These are phyloP conservation scores for Calliopum simillimum DNA, from an alignment of 2,888 invertebrate genomes.

Conservation along the genomic window DNA sequence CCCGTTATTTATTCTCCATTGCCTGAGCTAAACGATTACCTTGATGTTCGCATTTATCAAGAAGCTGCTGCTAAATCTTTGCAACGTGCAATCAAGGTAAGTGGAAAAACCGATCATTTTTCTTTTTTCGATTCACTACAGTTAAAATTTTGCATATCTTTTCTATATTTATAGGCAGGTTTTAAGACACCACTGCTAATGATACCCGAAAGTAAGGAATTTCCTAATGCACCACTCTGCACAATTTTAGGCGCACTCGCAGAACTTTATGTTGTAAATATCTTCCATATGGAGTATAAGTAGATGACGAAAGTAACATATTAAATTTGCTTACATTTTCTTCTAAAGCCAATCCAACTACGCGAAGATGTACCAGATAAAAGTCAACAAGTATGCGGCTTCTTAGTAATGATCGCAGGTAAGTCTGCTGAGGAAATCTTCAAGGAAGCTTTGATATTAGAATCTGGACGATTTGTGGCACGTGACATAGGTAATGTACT, in stretches of 20 bases:
- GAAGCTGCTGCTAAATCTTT: conserved; percentile 84
- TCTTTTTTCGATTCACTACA: no score
- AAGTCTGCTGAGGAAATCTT: conserved; percentile 70
- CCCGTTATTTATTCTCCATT: conserved; percentile 74
- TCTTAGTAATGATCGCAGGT: conserved; percentile 74
- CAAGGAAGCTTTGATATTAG: conserved; percentile 74
- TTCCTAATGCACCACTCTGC: conserved; percentile 81
- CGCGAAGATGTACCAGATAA: conserved; percentile 78
- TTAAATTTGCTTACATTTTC: conserved; percentile 20
- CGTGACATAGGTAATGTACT: conserved; percentile 72
- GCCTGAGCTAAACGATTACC: conserved; percentile 76
- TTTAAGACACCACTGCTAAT: conserved; percentile 82
- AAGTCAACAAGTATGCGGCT: conserved; percentile 70
- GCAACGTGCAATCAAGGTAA: conserved; percentile 78
- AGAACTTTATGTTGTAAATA: conserved; percentile 86
- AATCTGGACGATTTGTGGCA: conserved; percentile 78
- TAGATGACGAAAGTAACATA: no score
- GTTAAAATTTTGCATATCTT: not conserved
- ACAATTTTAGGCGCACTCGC: conserved; percentile 88
- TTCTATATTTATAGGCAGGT: conserved; percentile 72
- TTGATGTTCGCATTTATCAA: conserved; percentile 80
- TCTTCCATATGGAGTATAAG: not conserved
- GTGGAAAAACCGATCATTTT: not conserved
- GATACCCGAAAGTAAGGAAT: conserved; percentile 75
- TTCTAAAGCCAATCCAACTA: conserved; percentile 81